A percentile compares a stretch with the other conserved stretches of the same genome.
Conservation (phyloP, 2,888 invertebrate species). For the Mantis religiosa region DNA sequence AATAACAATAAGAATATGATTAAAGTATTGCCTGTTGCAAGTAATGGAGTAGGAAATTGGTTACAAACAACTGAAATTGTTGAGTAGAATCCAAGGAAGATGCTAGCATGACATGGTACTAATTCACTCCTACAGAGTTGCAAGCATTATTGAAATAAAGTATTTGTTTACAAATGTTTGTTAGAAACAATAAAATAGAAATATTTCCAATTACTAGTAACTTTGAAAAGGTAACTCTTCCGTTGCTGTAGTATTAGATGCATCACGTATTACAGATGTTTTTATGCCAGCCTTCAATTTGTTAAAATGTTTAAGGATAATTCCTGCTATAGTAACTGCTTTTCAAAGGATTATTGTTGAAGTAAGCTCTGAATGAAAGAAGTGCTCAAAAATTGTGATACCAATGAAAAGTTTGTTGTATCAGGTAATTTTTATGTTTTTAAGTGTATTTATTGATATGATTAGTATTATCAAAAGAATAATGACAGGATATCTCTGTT, state of each 20-base stretch:
- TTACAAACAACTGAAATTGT: too few species aligned
- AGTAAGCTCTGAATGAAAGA: neutral
- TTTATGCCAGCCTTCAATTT: neutral
- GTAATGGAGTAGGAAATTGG: too few species aligned
- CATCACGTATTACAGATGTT: neutral
- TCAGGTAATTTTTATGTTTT: neutral
- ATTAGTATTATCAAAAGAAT: neutral
- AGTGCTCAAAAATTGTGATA: neutral
- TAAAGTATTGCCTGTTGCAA: too few species aligned
- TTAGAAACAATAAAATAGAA: neutral
- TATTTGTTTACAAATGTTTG: neutral
- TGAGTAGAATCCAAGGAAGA: too few species aligned
- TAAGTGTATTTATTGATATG: neutral
- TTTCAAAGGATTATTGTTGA: neutral
- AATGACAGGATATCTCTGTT: neutral
- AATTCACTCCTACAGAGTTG: too few species aligned
- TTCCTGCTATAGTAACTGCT: neutral
- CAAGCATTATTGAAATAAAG: too few species aligned
- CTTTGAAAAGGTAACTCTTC: neutral
- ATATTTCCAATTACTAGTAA: neutral
- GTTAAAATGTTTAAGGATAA: neutral
- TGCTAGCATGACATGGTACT: too few species aligned
- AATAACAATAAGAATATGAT: too few species aligned
- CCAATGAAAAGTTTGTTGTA: neutral
- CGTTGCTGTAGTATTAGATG: neutral